Percentiles rank a stretch among this genome's conserved stretches.
phyloP scores from a whole-genome alignment of 1,140 invertebrate genomes.

The Drosophila pallidifrons region DNA sequence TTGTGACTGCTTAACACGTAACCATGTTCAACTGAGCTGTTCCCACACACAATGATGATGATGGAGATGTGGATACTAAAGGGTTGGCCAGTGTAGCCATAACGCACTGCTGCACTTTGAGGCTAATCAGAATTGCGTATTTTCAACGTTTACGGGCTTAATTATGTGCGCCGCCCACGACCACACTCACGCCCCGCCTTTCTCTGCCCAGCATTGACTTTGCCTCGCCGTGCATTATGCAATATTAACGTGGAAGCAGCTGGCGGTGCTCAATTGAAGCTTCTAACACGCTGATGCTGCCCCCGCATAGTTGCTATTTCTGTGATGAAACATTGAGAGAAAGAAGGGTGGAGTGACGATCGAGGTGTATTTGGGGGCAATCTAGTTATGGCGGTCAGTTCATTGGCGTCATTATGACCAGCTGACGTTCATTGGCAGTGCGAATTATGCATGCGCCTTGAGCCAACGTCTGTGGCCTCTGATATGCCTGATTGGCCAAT shows the following conservation, averaged over 20 bases:
- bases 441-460: conserved; percentile 76
- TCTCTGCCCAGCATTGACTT: background rate
- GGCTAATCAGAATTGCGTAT: conserved; percentile 73
- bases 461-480: conserved; percentile 37
- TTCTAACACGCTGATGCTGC: conserved; percentile 10
- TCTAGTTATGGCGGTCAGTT: conserved; percentile 40
- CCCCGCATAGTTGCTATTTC: background rate
- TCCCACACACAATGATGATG: conserved; percentile 1
- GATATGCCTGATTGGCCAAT: conserved; percentile 64
- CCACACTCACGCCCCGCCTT: background rate
- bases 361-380: conserved; percentile 26
- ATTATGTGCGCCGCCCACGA: conserved; percentile 49
- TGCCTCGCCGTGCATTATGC: conserved; percentile 45
- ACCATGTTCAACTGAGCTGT: conserved; percentile 11
- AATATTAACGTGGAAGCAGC: conserved; percentile 41
- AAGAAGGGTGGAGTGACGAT: conserved; percentile 2
- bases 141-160: conserved; percentile 51
- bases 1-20: conserved; percentile 50
- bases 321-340: background rate
- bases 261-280: conserved; percentile 31
- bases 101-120: conserved; percentile 53
- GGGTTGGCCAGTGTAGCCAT: background rate
- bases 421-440: conserved; percentile 60
- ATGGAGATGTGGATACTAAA: background rate
- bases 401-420: conserved; percentile 59